Evolutionary conservation across 1,140 invertebrate genomes (phyloP), one percentile per base, ranked within the genome.

Genomic region (Saccostrea cuccullata): DNA sequence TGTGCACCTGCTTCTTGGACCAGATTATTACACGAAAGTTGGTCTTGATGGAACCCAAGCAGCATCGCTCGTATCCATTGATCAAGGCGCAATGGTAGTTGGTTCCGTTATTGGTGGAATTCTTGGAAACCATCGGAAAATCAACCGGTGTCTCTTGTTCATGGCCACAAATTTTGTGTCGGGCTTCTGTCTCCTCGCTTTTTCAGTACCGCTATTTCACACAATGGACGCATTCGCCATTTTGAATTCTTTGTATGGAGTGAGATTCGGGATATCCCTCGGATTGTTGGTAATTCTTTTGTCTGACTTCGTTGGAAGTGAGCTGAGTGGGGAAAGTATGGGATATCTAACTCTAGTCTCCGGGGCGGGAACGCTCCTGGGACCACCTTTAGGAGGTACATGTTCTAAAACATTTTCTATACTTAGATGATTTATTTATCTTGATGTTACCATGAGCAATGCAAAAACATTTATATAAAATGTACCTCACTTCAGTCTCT

Each of bases 271-370:
- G 8, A 90, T 92, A 6, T 90, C 93, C 8, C 87, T 94, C 26
- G 92, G 93, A 8, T 87, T 94, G 5, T 85, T 93, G 23, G 90
- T 93, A 3, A 90, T 93, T 64, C 89, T 94, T 8, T 91, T 92
- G n/a, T 88, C 91, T 1, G 93, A 94, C 56, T 88, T 94, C 2
- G 87, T 93, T 11, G 93, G 93, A 13, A 67, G 90, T 12, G 87
- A 92, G 26, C 88, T 88, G 58, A 86, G 93, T 8, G 91, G 90
- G 8, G 90, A 92, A 87, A 93, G 90, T 1, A 89, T 93, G 30
- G 94, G 94, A 11, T 93, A 93, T 67, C 87, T 94, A 8, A 92
- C 94, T 92, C 82, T 93, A 26, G 91, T 91, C n/a, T 93, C 93
- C 91, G 94, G 94, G 36, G 47, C 93, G 40, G 94, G 94, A 40